Evolutionary conservation across 2,888 invertebrate genomes (phyloP), one percentile per base, ranked within the genome.

Genomic region (Patella depressa): DNA sequence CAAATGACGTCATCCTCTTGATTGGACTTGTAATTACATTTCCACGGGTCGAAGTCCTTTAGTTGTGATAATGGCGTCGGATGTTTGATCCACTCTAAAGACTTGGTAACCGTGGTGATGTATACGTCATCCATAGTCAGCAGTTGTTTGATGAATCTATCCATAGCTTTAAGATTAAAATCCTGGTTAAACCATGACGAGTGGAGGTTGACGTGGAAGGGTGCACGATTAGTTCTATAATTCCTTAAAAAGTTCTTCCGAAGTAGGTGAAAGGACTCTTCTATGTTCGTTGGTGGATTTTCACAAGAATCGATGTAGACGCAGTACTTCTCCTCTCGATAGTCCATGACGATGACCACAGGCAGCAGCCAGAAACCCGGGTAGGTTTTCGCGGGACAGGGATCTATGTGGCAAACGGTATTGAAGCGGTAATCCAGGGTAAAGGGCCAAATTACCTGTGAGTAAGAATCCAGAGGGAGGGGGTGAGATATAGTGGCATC

Each of bases 391-490:
- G 79, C 79, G 15, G 89, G 89, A 78, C 89, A 89, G 1, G 88
- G 88, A n/a, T 85, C 82, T 9, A 89, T 88, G 76, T 89, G 87
- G 76, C 89, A 89, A 19, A 86, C 87, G 24, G 87, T 83, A 11
- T 87, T 86, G 79, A 85, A 89, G 3, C 88, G 85, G 74, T 80
- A 97, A 92, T 98, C 97, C 71, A 98, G 93, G 0, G 98, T 98
- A 92, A 98, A 98, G 0, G 98, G 98, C 98, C 98, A 98, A 73
- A 85, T 73, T 76, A 97, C 94, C 7, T 97, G 97, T 78, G 97
- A 98, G 92, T 95, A 95, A 91, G 97, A 97, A 71, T 83, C 82
- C 15, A 85, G 97, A 90, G 97, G 97, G 14, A 24, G 96, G 2
- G 98, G 97, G 29, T 85, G 85, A 11, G 88, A 88, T 75, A 89